Evolutionary conservation across 2,797 vertebrate genomes (phyloP).

Genomic region (Sebastes kiyomatsui): DNA sequence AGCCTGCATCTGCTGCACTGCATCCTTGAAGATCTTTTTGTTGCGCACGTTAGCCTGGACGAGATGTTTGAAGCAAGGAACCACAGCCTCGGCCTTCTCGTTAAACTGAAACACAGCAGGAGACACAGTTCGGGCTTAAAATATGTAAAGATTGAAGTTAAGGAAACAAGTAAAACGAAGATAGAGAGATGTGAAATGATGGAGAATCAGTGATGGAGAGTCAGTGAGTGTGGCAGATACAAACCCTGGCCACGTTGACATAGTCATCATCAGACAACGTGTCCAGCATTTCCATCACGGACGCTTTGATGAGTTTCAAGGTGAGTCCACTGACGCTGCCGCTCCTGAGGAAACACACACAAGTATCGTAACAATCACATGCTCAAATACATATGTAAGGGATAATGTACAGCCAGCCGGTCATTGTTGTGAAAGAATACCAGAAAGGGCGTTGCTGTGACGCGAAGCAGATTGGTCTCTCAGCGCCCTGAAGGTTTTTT

Average conservation of each 20-base stretch:
- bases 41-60: constrained; percentile 98
- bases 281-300: constrained; percentile 96
- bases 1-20: constrained; percentile 95
- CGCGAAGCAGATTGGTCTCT: no score
- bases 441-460: no score
- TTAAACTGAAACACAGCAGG: constrained; percentile 87
- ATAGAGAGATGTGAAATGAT: not conserved
- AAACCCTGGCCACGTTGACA: constrained; percentile 94
- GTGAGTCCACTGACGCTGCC: constrained; percentile 97
- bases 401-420: no score
- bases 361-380: not conserved
- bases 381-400: not conserved
- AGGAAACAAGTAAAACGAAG: not conserved
- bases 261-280: constrained; percentile 97
- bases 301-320: constrained; percentile 97
- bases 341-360: constrained; percentile 82
- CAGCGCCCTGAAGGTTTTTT: no score
- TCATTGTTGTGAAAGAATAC: no score
- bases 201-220: not conserved
- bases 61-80: constrained; percentile 96
- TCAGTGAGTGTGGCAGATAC: constrained; percentile 47
- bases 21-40: constrained; percentile 98
- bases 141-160: not conserved
- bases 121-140: not conserved
- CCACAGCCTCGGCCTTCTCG: constrained; percentile 95